A percentile compares a stretch with the other conserved stretches of the same genome.
Conservation (phyloP, 2,797 vertebrate species). For the Pseudomugil tenellus region DNA sequence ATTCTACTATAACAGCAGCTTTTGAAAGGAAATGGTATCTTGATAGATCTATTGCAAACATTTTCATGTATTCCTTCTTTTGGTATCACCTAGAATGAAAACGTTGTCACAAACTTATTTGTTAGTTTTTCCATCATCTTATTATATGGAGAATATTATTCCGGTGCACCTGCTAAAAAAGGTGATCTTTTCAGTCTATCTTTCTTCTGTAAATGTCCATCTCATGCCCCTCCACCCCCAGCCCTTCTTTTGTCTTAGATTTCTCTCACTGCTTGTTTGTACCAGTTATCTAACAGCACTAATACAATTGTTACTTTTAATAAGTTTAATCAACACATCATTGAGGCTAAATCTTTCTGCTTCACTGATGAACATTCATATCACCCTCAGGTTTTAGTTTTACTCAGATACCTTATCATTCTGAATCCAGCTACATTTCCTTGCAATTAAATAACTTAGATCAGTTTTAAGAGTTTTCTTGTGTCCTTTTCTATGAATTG, state of each 20-base stretch:
- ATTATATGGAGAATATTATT: constrained; percentile 9
- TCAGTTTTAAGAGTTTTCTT: neutral
- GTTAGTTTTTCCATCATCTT: constrained; percentile 11
- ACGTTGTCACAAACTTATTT: neutral
- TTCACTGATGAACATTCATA: constrained; percentile 6
- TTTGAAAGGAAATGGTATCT: neutral
- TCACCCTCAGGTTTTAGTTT: constrained; percentile 2
- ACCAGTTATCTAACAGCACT: constrained; percentile 57
- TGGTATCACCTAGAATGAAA: constrained; percentile 5
- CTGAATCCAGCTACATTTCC: neutral
- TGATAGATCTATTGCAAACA: constrained; percentile 5
- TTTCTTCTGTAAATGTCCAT: neutral
- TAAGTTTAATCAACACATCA: constrained; percentile 31
- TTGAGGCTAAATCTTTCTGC: constrained; percentile 7
- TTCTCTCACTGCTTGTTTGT: constrained; percentile 25
- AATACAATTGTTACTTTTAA: constrained; percentile 33
- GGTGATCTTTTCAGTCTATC: constrained; percentile 15
- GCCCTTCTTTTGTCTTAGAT: neutral
- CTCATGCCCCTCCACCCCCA: neutral
- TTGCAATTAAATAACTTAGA: neutral
- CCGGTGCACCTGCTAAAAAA: constrained; percentile 3
- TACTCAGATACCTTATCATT: constrained; percentile 1
- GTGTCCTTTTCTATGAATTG: neutral
- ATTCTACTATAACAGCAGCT: neutral
- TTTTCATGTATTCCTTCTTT: neutral